phyloP scores from a whole-genome alignment of 2,888 invertebrate species.

The Ametastegia equiseti region DNA sequence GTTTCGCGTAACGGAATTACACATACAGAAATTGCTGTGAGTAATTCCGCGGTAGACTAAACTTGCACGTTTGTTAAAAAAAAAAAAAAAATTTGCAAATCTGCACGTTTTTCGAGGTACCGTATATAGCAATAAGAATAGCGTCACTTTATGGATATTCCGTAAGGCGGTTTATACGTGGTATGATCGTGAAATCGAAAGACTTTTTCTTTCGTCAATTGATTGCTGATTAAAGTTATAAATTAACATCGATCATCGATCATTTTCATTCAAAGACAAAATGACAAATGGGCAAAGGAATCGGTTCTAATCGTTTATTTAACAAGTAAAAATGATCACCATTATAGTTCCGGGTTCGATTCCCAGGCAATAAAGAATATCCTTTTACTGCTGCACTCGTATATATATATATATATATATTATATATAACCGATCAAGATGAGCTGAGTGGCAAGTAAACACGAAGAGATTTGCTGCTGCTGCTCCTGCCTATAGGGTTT shows the following conservation, averaged over 20 bases:
- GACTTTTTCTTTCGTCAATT: not conserved
- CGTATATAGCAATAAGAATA: constrained; percentile 9
- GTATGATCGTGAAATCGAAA: not conserved
- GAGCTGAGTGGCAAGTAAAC: constrained; percentile 43
- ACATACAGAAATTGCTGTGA: not conserved
- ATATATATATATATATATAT: no score
- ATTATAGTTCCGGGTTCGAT: constrained; percentile 38
- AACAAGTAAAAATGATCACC: not conserved
- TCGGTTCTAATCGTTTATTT: not conserved
- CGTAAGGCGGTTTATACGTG: not conserved
- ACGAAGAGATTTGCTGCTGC: constrained; percentile 57
- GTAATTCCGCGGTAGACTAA: no score
- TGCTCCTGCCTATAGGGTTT: not conserved
- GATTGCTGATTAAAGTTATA: not conserved
- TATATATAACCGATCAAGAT: constrained; percentile 30
- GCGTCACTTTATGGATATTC: not conserved
- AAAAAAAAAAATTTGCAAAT: constrained; percentile 29
- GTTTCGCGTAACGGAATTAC: constrained; percentile 38
- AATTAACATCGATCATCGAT: no score
- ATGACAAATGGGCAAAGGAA: not conserved
- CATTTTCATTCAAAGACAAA: not conserved
- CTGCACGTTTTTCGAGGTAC: constrained; percentile 24
- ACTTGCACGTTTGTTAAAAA: constrained; percentile 1
- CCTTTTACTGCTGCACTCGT: not conserved
- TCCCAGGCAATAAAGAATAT: constrained; percentile 45